phyloP scores from a whole-genome alignment of 2,797 vertebrate species.

The Leptodactylus fallax region DNA sequence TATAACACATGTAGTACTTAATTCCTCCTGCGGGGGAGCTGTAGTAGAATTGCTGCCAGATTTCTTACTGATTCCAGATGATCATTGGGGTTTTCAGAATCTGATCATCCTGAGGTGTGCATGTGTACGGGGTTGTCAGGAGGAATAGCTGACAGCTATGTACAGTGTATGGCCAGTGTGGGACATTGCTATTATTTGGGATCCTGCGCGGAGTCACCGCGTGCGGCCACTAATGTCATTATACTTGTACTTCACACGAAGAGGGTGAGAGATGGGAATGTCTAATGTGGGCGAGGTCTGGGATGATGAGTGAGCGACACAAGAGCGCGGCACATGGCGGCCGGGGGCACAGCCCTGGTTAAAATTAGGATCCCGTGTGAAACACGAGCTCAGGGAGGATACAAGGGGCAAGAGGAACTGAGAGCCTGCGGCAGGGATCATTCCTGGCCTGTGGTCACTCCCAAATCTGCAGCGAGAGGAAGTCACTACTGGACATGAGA shows the following conservation, averaged over 20 bases:
- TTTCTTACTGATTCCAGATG: not conserved
- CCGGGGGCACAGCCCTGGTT: not conserved
- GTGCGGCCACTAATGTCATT: not conserved
- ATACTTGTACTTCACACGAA: not conserved
- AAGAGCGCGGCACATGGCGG: not conserved
- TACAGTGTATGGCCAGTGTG: too few species aligned
- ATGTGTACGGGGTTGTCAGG: too few species aligned
- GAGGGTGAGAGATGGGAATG: conserved; percentile 7
- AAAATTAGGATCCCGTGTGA: conserved; percentile 26
- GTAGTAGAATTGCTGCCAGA: too few species aligned
- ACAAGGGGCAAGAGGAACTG: too few species aligned
- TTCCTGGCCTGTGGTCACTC: not conserved
- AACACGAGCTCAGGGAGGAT: not conserved
- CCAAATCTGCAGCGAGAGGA: not conserved
- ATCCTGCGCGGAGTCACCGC: not conserved
- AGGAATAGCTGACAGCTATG: too few species aligned
- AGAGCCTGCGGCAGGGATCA: not conserved
- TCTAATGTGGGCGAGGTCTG: not conserved
- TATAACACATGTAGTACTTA: not conserved
- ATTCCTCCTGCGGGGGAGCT: not conserved
- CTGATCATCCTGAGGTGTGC: too few species aligned
- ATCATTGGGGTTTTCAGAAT: not conserved
- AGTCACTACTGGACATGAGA: not conserved
- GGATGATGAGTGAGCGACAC: not conserved
- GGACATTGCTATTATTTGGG: not conserved